A percentile compares a stretch with the other conserved stretches of the same genome.
Evolutionary conservation across 2,113 vertebrate species (phyloP).

Genomic region (Anseranas semipalmata): DNA sequence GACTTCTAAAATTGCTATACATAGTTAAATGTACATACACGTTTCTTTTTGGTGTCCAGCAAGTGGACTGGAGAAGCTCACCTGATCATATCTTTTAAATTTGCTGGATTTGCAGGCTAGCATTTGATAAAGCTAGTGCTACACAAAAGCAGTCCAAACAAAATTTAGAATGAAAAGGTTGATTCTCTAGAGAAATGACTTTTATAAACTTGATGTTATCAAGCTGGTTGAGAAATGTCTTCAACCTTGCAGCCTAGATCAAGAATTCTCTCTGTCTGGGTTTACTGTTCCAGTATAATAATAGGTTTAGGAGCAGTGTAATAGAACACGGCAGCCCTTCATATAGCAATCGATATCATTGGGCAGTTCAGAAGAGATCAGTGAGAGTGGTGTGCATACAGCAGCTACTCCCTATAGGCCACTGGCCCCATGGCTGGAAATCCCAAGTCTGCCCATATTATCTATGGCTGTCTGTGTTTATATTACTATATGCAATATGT

Average conservation of each 20-base stretch:
- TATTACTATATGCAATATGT: background rate
- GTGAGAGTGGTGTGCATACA: fast-evolving
- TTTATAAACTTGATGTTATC: background rate
- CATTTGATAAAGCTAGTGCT: background rate
- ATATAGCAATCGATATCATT: background rate
- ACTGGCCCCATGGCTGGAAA: background rate
- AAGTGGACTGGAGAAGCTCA: background rate
- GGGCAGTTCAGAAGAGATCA: background rate
- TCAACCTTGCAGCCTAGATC: background rate
- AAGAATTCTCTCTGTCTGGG: background rate
- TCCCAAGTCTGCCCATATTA: background rate
- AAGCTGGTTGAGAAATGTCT: background rate
- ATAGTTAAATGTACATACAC: background rate
- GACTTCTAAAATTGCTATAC: background rate
- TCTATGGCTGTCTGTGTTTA: fast-evolving
- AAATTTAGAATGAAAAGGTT: background rate
- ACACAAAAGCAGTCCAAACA: background rate
- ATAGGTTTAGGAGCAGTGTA: background rate
- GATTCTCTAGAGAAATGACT: background rate
- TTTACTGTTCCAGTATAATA: background rate
- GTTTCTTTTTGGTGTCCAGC: background rate
- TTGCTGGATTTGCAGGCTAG: background rate
- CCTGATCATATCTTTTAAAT: background rate
- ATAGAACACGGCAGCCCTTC: background rate
- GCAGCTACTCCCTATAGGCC: background rate